Evolutionary conservation across 2,888 invertebrate genomes (phyloP).

Genomic region (Hoplodrina ambigua): DNA sequence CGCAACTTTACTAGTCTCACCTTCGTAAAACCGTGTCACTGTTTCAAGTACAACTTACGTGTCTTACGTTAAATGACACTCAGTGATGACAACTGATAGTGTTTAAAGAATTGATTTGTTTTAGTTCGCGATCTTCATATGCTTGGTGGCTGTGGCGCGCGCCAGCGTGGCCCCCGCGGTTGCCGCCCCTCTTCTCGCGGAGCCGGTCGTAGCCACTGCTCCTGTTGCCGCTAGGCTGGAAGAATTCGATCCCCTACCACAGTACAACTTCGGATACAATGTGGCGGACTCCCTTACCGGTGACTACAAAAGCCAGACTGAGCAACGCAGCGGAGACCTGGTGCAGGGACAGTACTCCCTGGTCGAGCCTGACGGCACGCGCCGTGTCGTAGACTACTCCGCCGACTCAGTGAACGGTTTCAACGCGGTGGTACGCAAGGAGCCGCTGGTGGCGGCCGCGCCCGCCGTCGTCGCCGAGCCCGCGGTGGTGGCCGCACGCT

Average conservation of each 20-base stretch:
- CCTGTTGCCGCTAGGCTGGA: constrained; percentile 80
- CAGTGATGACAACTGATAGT: constrained; percentile 55
- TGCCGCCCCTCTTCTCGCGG: constrained; percentile 70
- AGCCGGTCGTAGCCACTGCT: constrained; percentile 75
- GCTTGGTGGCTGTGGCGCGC: constrained; percentile 79
- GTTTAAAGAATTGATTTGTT: constrained; percentile 61
- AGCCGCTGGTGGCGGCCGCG: constrained; percentile 79
- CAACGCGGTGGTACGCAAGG: constrained; percentile 85
- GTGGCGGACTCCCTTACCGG: constrained; percentile 86
- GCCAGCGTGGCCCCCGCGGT: constrained; percentile 78
- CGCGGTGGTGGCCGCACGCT: constrained; percentile 72
- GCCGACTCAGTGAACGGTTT: constrained; percentile 85
- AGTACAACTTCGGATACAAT: constrained; percentile 88
- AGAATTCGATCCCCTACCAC: constrained; percentile 90
- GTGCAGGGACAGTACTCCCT: constrained; percentile 87
- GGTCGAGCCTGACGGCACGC: constrained; percentile 84
- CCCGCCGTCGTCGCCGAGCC: constrained; percentile 82
- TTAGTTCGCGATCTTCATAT: constrained; percentile 85
- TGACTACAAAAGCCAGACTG: constrained; percentile 86
- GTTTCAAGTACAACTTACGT: constrained; percentile 85
- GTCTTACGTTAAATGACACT: constrained; percentile 64
- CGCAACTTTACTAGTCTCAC: constrained; percentile 83
- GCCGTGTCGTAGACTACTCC: constrained; percentile 82
- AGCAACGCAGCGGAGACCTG: constrained; percentile 89
- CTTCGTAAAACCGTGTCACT: constrained; percentile 86